Percentiles rank a stretch among this genome's conserved stretches.
Conservation (phyloP, 35 echinoderm and acorn worm species). For the Holothuria glaberrima region DNA sequence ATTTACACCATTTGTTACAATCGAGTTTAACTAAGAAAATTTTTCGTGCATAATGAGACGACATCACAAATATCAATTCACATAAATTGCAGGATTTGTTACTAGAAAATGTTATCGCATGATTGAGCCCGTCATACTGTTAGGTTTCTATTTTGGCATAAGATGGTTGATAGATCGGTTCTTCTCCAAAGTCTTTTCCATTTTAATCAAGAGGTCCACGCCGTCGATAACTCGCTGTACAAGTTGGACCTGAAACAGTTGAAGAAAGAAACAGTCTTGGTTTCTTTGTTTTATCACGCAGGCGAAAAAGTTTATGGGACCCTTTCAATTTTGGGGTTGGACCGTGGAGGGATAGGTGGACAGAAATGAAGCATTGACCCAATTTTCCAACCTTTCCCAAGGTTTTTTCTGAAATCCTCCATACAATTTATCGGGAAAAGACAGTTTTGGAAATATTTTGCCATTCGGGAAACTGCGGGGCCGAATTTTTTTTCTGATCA, state of each 20-base stretch:
- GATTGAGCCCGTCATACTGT: no score
- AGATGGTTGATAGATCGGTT: slow-evolving; percentile 76
- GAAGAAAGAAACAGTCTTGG: not conserved
- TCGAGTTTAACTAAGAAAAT: not conserved
- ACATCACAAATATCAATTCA: not conserved
- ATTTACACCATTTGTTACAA: not conserved
- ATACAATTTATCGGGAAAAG: no score
- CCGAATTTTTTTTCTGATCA: no score
- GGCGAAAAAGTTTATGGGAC: no score
- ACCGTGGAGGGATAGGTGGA: no score
- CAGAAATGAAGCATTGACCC: no score
- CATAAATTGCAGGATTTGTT: slow-evolving; percentile 14
- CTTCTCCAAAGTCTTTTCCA: slow-evolving; percentile 94
- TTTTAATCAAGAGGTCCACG: slow-evolving; percentile 81
- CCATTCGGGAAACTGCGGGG: no score
- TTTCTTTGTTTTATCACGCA: no score
- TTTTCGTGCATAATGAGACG: not conserved
- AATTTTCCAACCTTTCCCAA: no score
- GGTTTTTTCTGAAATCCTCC: no score
- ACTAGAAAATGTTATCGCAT: not conserved
- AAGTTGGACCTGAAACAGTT: slow-evolving; percentile 75
- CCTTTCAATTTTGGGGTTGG: no score
- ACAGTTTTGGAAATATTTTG: no score
- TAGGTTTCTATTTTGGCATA: slow-evolving; percentile 65
- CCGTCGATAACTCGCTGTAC: slow-evolving; percentile 92